These are phyloP conservation scores for Morelia viridis DNA, from an alignment of 2,797 vertebrate genomes.

Conservation along the genomic window DNA sequence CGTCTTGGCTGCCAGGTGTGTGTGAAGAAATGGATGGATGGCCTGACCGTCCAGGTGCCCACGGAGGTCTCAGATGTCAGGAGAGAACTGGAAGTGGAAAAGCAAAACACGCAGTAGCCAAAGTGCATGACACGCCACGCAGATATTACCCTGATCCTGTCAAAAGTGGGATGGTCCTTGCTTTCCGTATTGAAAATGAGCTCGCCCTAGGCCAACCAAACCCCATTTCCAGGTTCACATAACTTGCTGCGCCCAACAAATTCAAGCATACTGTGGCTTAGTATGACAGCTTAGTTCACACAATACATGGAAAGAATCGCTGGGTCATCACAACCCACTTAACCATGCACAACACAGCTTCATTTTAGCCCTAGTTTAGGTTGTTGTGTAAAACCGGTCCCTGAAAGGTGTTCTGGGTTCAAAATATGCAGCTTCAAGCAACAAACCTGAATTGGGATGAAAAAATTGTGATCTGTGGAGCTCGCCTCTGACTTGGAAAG, in stretches of 20 bases:
- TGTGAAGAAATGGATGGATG: conserved; percentile 74
- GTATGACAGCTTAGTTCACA: background rate
- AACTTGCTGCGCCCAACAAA: background rate
- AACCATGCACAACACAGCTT: background rate
- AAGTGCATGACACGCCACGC: background rate
- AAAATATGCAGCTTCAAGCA: background rate
- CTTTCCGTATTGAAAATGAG: background rate
- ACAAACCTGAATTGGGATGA: background rate
- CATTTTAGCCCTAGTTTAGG: background rate
- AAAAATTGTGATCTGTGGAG: too few relatives aligned
- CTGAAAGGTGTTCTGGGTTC: background rate
- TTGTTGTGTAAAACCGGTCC: background rate
- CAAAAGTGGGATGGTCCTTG: background rate
- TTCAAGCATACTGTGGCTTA: background rate
- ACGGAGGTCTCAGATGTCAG: conserved; percentile 63
- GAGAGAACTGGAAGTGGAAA: conserved; percentile 52
- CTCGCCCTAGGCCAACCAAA: background rate
- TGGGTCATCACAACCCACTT: background rate
- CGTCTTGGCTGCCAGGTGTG: conserved; percentile 79
- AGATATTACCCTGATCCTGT: background rate
- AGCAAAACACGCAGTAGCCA: conserved; percentile 60
- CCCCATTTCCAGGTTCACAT: background rate
- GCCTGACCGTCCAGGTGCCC: conserved; percentile 73
- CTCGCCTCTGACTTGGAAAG: background rate
- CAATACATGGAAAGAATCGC: background rate